Conservation (phyloP, 2,888 invertebrate genomes). For the Lacanobia oleracea region DNA sequence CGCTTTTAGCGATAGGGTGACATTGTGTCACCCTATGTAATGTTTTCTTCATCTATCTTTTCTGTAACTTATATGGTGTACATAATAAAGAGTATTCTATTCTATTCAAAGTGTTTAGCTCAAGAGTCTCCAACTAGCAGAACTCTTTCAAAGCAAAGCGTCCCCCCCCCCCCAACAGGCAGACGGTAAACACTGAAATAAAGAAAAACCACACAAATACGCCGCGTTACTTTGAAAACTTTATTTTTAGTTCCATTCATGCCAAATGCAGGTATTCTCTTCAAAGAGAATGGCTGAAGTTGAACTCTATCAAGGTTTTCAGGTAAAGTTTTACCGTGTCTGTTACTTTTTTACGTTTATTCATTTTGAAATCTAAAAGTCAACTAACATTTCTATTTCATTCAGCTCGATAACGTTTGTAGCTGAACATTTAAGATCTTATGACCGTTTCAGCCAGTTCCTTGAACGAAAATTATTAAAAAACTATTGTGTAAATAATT, state of each 20-base stretch:
- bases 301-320: background rate
- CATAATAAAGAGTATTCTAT: too few relatives aligned
- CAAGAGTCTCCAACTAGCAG: background rate
- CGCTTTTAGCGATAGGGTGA: too few relatives aligned
- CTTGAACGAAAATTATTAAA: too few relatives aligned
- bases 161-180: background rate
- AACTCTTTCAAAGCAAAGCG: background rate
- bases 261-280: conserved; percentile 12
- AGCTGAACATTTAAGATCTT: background rate
- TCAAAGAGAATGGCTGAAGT: background rate
- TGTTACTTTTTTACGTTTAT: background rate
- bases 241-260: conserved; percentile 27
- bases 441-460: too few relatives aligned
- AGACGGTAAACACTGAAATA: conserved; percentile 1
- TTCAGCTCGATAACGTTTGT: background rate
- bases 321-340: background rate
- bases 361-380: background rate
- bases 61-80: too few relatives aligned
- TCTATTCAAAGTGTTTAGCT: too few relatives aligned
- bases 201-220: conserved; percentile 9
- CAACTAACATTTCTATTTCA: background rate
- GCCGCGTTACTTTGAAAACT: conserved; percentile 27
- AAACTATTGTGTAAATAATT: too few relatives aligned
- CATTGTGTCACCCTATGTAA: too few relatives aligned
- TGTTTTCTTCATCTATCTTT: too few relatives aligned